These are phyloP conservation scores for Deilephila elpenor DNA, from an alignment of 2,888 invertebrate genomes.

Conservation along the genomic window DNA sequence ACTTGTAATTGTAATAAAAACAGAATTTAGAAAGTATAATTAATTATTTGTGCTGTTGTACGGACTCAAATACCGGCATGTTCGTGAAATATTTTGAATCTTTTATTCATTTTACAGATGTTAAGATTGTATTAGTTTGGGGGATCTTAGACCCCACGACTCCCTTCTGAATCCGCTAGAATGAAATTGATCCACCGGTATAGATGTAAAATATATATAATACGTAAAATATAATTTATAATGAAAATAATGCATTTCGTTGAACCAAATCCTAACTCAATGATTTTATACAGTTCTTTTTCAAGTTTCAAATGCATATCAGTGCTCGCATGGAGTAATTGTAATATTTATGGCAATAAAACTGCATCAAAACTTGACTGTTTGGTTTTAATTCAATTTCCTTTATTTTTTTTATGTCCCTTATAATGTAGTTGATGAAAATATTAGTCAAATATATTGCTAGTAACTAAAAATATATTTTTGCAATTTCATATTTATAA, in stretches of 20 bases:
- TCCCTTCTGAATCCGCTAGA: not conserved
- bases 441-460: not conserved
- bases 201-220: slow-evolving; percentile 12
- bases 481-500: too few relatives aligned
- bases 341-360: slow-evolving; percentile 20
- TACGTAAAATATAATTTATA: slow-evolving; percentile 38
- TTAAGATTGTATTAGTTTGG: not conserved
- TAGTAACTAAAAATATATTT: not conserved
- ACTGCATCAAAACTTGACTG: slow-evolving; percentile 16
- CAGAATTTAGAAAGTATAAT: too few relatives aligned
- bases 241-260: slow-evolving; percentile 59
- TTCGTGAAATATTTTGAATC: too few relatives aligned
- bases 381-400: slow-evolving; percentile 3
- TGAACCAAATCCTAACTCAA: slow-evolving; percentile 55
- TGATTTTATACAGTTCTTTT: slow-evolving; percentile 41
- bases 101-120: too few relatives aligned
- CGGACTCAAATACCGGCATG: too few relatives aligned
- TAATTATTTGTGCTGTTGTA: too few relatives aligned
- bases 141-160: not conserved
- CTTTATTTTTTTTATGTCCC: too few relatives aligned
- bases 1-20: too few relatives aligned
- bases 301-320: slow-evolving; percentile 34
- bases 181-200: slow-evolving; percentile 3
- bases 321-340: not conserved
- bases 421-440: too few relatives aligned